Percentiles rank a stretch among this genome's conserved stretches.
Conservation (phyloP, 2,797 vertebrate species). For the Muscicapa striata region DNA sequence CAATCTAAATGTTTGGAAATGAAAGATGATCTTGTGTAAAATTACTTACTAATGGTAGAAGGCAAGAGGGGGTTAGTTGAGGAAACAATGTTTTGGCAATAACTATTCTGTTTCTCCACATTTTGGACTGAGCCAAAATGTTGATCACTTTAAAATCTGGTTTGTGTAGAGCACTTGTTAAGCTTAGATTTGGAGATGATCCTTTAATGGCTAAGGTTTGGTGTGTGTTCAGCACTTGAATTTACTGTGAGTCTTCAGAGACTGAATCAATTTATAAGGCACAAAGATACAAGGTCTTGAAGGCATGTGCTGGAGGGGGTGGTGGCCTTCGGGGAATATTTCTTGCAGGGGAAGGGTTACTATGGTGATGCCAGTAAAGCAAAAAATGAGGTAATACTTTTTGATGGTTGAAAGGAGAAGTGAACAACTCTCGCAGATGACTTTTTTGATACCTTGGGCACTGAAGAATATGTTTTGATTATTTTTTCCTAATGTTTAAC, state of each 20-base stretch:
- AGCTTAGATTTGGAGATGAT: slow-evolving; percentile 24
- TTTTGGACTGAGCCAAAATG: not conserved
- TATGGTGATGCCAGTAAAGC: slow-evolving; percentile 53
- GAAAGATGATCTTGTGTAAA: slow-evolving; percentile 30
- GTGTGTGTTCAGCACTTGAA: not conserved
- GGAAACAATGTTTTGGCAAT: slow-evolving; percentile 1
- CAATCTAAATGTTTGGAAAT: slow-evolving; percentile 7
- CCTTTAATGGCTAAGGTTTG: not conserved
- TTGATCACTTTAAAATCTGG: slow-evolving; percentile 12
- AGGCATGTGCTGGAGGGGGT: slow-evolving; percentile 17
- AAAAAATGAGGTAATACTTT: slow-evolving; percentile 59
- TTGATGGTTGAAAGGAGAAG: slow-evolving; percentile 6
- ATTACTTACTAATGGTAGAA: not conserved
- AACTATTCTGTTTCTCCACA: slow-evolving; percentile 36
- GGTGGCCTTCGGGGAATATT: slow-evolving; percentile 8
- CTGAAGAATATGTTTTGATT: slow-evolving; percentile 15
- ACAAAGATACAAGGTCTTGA: not conserved
- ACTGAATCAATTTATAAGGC: not conserved
- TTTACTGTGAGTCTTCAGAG: slow-evolving; percentile 16
- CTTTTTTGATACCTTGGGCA: slow-evolving; percentile 38
- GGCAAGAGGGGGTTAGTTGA: not conserved
- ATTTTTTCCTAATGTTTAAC: slow-evolving; percentile 32
- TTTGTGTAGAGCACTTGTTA: slow-evolving; percentile 10
- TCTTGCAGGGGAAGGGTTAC: slow-evolving; percentile 36
- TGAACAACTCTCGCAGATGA: not conserved